Percentiles rank a stretch among this genome's conserved stretches.
These are phyloP conservation scores for Siniperca obscura DNA, from an alignment of 2,797 vertebrate genomes.

Conservation along the genomic window DNA sequence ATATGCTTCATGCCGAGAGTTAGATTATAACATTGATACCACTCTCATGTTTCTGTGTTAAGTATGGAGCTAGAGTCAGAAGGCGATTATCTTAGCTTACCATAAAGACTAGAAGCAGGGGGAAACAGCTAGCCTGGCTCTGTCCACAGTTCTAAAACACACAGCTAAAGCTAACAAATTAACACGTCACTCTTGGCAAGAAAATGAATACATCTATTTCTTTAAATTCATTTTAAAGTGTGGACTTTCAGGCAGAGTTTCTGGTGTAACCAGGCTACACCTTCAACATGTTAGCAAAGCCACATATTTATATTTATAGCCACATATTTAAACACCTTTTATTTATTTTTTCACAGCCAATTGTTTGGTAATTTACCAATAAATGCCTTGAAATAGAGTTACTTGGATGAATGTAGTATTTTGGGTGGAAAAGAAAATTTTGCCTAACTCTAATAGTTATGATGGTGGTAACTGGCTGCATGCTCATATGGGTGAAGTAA, in stretches of 20 bases:
- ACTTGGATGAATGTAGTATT: conserved; percentile 9
- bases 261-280: background rate
- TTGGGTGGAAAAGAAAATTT: conserved; percentile 21
- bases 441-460: background rate
- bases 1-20: background rate
- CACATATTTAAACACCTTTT: background rate
- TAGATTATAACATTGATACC: background rate
- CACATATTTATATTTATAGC: too few species aligned
- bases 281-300: background rate
- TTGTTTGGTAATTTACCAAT: conserved; percentile 3
- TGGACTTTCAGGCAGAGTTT: background rate
- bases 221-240: too few species aligned
- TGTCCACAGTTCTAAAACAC: too few species aligned
- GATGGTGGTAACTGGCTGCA: conserved; percentile 30
- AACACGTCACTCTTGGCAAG: background rate
- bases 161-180: background rate
- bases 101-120: background rate
- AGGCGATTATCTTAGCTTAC: background rate
- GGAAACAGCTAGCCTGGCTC: background rate
- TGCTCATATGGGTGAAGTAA: conserved; percentile 28
- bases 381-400: background rate
- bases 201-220: too few species aligned
- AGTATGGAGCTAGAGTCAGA: background rate
- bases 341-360: background rate
- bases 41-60: background rate